A percentile compares a stretch with the other conserved stretches of the same genome.
These are phyloP conservation scores for Pinna nobilis DNA, from an alignment of 1,140 invertebrate genomes.

Conservation along the genomic window DNA sequence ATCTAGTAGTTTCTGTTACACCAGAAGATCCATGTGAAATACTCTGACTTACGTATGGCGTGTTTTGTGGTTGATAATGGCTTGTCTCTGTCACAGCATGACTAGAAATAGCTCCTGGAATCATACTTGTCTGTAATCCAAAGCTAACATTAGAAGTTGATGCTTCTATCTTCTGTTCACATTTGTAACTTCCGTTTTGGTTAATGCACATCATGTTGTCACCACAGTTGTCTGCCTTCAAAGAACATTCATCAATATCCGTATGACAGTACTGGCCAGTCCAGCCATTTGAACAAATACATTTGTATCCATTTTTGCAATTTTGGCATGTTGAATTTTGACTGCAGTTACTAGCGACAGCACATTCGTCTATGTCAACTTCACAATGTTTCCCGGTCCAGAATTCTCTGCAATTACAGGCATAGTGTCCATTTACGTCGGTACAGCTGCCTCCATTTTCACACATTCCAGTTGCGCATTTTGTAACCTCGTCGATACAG, in stretches of 20 bases:
- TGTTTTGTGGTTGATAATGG: no score
- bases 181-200: no score
- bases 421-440: not conserved
- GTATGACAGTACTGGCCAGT: conserved; percentile 25
- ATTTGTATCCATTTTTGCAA: not conserved
- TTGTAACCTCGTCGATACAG: not conserved
- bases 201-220: no score
- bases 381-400: conserved; percentile 14
- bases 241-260: conserved; percentile 18
- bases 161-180: no score
- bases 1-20: no score
- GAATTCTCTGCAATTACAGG: not conserved
- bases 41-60: no score
- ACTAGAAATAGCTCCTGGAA: no score
- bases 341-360: not conserved
- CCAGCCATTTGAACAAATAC: conserved; percentile 13
- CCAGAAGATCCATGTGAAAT: no score
- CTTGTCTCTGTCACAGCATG: no score
- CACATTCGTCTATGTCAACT: conserved; percentile 9
- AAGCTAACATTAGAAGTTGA: no score
- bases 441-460: not conserved
- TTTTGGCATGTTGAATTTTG: conserved; percentile 11
- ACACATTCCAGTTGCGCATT: not conserved
- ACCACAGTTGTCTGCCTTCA: not conserved
- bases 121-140: no score